phyloP scores from a whole-genome alignment of 1,140 invertebrate genomes.

The Drosophila subpulchrella region DNA sequence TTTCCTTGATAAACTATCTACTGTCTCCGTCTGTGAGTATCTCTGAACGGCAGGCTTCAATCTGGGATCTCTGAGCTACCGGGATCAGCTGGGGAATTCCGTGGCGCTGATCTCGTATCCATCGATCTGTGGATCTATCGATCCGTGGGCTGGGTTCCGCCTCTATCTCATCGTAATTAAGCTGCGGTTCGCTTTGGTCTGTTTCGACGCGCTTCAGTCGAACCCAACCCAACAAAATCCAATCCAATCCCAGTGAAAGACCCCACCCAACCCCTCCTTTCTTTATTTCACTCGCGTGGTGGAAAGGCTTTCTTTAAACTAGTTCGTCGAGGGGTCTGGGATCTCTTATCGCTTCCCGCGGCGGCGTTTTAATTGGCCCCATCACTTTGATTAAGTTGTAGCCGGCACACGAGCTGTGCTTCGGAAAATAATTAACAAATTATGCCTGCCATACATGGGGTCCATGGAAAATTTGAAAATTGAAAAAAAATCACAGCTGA shows the following conservation, averaged over 20 bases:
- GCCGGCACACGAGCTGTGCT: conserved; percentile 55
- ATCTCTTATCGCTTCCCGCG: conserved; percentile 66
- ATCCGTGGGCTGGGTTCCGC: conserved; percentile 38
- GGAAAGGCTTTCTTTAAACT: conserved; percentile 80
- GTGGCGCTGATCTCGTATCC: conserved; percentile 34
- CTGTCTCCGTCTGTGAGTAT: background rate
- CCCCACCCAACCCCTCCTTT: background rate
- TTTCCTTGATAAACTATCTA: conserved; percentile 1
- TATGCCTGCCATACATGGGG: conserved; percentile 61
- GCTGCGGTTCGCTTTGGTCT: conserved; percentile 53
- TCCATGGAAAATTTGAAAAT: conserved; percentile 75
- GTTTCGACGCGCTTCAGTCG: conserved; percentile 45
- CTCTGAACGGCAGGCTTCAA: conserved; percentile 23
- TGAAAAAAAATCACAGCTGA: conserved; percentile 51
- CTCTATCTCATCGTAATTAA: conserved; percentile 55
- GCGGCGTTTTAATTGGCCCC: conserved; percentile 80
- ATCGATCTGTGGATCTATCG: conserved; percentile 51
- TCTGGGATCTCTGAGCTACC: conserved; percentile 6
- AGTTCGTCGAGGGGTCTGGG: conserved; percentile 54
- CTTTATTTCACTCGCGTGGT: background rate
- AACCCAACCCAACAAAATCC: conserved; percentile 9
- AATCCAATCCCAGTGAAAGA: conserved; percentile 1
- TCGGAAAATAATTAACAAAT: conserved; percentile 82
- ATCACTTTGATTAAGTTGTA: conserved; percentile 83
- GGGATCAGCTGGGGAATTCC: conserved; percentile 34